Conservation (phyloP, 2,797 vertebrate species). For the Parauchenoglanis punctatus region DNA sequence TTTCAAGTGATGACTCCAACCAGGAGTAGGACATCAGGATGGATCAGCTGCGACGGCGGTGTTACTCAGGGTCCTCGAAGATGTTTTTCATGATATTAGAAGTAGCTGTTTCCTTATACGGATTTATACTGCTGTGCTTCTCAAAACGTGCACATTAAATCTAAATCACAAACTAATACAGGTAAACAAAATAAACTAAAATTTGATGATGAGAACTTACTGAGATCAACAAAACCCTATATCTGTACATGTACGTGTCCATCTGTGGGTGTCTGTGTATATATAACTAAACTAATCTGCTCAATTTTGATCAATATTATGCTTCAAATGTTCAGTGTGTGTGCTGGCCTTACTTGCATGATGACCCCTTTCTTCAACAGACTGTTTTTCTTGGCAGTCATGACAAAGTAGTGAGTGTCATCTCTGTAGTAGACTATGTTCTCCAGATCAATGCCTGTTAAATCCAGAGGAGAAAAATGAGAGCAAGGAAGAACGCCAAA, state of each 20-base stretch:
- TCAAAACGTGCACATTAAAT: not conserved
- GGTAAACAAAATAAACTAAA: not conserved
- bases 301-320: not conserved
- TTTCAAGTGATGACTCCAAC: too few species aligned
- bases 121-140: not conserved
- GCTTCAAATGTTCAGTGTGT: not conserved
- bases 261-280: slow-evolving; percentile 19
- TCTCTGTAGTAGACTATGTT: slow-evolving; percentile 99
- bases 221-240: not conserved
- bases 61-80: not conserved
- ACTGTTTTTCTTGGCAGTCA: slow-evolving; percentile 97
- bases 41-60: not conserved
- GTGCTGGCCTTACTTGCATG: slow-evolving; percentile 77
- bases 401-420: slow-evolving; percentile 96
- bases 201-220: not conserved
- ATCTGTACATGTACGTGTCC: slow-evolving; percentile 48
- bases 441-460: slow-evolving; percentile 91
- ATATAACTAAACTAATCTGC: not conserved
- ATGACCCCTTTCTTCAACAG: slow-evolving; percentile 89
- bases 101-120: not conserved
- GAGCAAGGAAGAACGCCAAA: not conserved
- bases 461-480: not conserved
- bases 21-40: too few species aligned
- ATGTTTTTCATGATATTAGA: not conserved
- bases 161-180: not conserved